Conservation (phyloP, 2,888 invertebrate genomes). For the Metacarcinus magister region DNA sequence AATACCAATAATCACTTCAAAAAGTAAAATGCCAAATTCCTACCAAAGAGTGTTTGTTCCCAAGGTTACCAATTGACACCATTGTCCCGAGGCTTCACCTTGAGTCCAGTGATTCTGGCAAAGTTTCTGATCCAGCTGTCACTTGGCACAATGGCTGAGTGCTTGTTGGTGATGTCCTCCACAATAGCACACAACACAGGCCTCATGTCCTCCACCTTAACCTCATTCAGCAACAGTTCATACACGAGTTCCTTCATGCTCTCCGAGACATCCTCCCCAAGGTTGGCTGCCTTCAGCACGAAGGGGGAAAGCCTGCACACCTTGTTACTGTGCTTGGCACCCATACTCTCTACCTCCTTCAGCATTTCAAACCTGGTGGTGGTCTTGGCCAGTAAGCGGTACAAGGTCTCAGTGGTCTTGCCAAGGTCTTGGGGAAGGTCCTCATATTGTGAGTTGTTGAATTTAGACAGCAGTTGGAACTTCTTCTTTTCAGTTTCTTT, state of each 20-base stretch:
- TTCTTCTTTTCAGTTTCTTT: conserved; percentile 59
- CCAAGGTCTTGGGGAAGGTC: background rate
- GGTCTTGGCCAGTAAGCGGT: background rate
- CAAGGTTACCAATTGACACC: background rate
- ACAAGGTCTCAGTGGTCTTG: background rate
- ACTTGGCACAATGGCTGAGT: background rate
- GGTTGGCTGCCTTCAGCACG: background rate
- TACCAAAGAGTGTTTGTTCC: background rate
- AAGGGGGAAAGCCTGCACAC: background rate
- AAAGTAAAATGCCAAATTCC: background rate
- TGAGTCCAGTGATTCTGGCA: conserved; percentile 33
- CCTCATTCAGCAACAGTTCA: conserved; percentile 59
- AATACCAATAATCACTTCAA: background rate
- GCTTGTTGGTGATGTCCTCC: background rate
- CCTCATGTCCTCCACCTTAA: conserved; percentile 60
- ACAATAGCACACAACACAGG: conserved; percentile 45
- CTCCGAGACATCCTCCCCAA: conserved; percentile 49
- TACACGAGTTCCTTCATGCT: conserved; percentile 61
- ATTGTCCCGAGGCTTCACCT: background rate
- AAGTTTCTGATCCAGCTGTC: conserved; percentile 62
- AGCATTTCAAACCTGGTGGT: background rate
- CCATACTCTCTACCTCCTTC: background rate
- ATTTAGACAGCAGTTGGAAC: conserved; percentile 17
- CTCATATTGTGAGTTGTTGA: conserved; percentile 33
- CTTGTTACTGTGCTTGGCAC: background rate